Percentiles rank a stretch among this genome's conserved stretches.
phyloP scores from a whole-genome alignment of 2,113 vertebrate species.

The Pristiophorus japonicus region DNA sequence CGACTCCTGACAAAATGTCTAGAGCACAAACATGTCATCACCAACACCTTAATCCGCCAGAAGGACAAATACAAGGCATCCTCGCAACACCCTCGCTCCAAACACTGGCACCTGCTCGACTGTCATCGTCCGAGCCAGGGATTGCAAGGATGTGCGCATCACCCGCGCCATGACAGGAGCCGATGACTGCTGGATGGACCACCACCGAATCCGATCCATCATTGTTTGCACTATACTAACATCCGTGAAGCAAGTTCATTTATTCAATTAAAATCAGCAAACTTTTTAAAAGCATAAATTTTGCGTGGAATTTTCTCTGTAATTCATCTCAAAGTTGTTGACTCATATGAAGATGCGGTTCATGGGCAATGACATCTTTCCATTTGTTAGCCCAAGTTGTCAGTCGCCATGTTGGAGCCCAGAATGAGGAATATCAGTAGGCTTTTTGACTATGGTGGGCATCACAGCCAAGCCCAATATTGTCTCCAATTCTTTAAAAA shows the following conservation, averaged over 20 bases:
- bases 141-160: too few relatives aligned
- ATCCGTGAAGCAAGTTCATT: neutral
- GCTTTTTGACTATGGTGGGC: neutral
- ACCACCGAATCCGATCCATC: too few relatives aligned
- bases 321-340: neutral
- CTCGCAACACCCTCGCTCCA: too few relatives aligned
- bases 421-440: neutral
- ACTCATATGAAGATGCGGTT: neutral
- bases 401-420: neutral
- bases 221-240: neutral
- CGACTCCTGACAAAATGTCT: too few relatives aligned
- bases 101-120: too few relatives aligned
- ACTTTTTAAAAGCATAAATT: neutral
- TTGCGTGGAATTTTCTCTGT: neutral
- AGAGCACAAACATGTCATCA: too few relatives aligned
- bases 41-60: too few relatives aligned
- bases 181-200: too few relatives aligned
- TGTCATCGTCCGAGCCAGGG: too few relatives aligned
- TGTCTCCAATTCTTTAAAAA: too few relatives aligned
- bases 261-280: neutral
- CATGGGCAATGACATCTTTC: neutral
- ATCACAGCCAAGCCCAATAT: neutral
- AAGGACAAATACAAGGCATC: too few relatives aligned
- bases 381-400: neutral
- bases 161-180: too few relatives aligned